Evolutionary conservation across 2,888 invertebrate genomes (phyloP).

Genomic region (Mechanitis mazaeus): DNA sequence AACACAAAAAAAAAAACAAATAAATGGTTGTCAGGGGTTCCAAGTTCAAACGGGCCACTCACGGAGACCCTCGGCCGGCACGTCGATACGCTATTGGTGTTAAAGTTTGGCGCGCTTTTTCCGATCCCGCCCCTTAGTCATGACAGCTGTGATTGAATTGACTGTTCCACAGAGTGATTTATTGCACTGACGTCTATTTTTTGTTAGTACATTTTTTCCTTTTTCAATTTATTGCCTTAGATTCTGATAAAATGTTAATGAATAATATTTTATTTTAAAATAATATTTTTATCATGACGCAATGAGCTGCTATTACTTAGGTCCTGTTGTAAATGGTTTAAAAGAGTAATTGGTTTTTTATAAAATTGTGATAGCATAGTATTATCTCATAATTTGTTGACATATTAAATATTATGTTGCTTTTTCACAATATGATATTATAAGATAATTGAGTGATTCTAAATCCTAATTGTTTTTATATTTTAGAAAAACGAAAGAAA

Average conservation of each 20-base stretch:
- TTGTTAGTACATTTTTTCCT: constrained; percentile 42
- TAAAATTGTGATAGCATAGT: constrained; percentile 3
- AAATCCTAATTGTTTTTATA: no score
- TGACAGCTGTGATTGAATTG: constrained; percentile 74
- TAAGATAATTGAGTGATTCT: no score
- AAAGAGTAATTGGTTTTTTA: no score
- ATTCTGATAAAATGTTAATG: constrained; percentile 30
- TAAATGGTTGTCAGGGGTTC: constrained; percentile 62
- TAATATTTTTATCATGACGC: neutral
- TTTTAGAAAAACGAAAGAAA: no score
- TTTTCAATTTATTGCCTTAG: constrained; percentile 57
- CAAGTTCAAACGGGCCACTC: constrained; percentile 67
- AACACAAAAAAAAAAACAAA: constrained; percentile 31
- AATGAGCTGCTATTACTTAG: no score
- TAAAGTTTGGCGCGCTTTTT: constrained; percentile 72
- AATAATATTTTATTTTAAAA: neutral
- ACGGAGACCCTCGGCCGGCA: constrained; percentile 46
- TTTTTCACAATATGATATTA: no score
- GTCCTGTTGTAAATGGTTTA: no score
- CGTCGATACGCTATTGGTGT: constrained; percentile 65
- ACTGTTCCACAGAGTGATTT: constrained; percentile 63
- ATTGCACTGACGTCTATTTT: constrained; percentile 53
- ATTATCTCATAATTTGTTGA: no score
- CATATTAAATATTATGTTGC: no score
- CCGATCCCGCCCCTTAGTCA: constrained; percentile 65